phyloP scores from a whole-genome alignment of 2,797 vertebrate genomes.

The Chanos chanos region DNA sequence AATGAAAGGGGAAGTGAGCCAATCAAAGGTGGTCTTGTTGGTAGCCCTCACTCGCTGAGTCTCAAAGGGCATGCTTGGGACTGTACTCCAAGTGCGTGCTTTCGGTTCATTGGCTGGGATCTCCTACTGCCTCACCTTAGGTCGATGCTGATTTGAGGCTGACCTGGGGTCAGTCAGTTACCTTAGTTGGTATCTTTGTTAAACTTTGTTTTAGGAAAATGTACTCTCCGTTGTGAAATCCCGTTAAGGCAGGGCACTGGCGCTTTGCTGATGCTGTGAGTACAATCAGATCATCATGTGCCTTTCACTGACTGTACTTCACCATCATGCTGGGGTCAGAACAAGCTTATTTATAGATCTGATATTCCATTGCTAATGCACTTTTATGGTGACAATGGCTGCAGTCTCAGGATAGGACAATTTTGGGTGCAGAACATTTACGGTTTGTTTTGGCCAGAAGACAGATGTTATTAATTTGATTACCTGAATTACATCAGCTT shows the following conservation, averaged over 20 bases:
- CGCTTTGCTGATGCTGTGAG: conserved; percentile 1
- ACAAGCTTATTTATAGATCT: conserved; percentile 1
- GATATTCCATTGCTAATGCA: conserved; percentile 7
- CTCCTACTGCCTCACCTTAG: too few relatives aligned
- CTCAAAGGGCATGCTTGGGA: too few relatives aligned
- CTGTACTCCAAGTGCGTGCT: too few relatives aligned
- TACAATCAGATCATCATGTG: neutral
- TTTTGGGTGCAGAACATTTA: conserved; percentile 14
- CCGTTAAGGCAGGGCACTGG: neutral
- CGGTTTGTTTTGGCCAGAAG: conserved; percentile 9
- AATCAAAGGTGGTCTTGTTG: too few relatives aligned
- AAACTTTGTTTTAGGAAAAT: too few relatives aligned
- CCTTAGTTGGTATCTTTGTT: too few relatives aligned
- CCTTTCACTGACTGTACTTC: conserved; percentile 3
- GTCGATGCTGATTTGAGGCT: too few relatives aligned
- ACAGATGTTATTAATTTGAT: conserved; percentile 29
- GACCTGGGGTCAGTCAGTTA: too few relatives aligned
- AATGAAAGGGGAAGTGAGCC: too few relatives aligned
- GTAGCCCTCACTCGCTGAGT: too few relatives aligned
- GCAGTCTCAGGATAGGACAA: neutral
- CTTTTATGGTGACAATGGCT: conserved; percentile 18
- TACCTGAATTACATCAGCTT: conserved; percentile 29
- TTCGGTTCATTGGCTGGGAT: too few relatives aligned
- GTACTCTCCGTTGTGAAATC: too few relatives aligned
- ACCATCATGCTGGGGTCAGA: conserved; percentile 2